Percentiles rank a stretch among this genome's conserved stretches.
Conservation (phyloP, 2,113 vertebrate genomes). For the Sula dactylatra region DNA sequence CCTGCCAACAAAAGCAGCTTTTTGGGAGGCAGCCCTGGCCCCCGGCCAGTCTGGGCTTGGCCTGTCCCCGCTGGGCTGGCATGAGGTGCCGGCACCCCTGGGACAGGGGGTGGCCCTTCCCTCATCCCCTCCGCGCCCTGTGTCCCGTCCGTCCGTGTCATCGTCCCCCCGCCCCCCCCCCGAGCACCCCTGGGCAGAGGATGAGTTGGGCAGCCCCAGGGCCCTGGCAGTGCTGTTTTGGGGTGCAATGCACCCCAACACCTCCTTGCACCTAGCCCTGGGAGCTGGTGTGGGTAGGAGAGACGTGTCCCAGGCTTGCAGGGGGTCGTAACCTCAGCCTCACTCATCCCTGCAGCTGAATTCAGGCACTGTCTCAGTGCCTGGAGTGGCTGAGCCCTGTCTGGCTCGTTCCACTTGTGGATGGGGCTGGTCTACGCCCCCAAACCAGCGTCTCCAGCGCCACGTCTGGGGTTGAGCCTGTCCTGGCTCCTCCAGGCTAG, state of each 20-base stretch:
- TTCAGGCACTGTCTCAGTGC: accelerated
- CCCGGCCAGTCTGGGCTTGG: not conserved
- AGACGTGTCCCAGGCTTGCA: accelerated
- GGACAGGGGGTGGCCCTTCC: not conserved
- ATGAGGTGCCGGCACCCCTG: not conserved
- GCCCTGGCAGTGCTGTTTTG: not conserved
- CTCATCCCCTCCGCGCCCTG: accelerated
- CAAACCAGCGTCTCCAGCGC: not conserved
- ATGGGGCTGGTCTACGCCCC: not conserved
- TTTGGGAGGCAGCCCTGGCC: not conserved
- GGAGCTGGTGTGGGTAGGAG: not conserved
- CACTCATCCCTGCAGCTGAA: accelerated
- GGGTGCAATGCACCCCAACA: not conserved
- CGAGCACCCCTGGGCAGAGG: not conserved
- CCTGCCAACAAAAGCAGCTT: not conserved
- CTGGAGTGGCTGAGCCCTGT: not conserved
- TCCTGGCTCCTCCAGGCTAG: not conserved
- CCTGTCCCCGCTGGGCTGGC: not conserved
- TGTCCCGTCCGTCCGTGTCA: no score
- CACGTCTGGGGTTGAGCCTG: accelerated
- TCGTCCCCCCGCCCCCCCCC: no score
- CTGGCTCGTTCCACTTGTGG: not conserved
- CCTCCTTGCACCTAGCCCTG: not conserved
- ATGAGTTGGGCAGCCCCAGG: not conserved
- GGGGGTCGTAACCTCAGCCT: accelerated